Evolutionary conservation across 1,140 invertebrate genomes (phyloP), one percentile per base, ranked within the genome.

Genomic region (Trichonephila inaurata): DNA sequence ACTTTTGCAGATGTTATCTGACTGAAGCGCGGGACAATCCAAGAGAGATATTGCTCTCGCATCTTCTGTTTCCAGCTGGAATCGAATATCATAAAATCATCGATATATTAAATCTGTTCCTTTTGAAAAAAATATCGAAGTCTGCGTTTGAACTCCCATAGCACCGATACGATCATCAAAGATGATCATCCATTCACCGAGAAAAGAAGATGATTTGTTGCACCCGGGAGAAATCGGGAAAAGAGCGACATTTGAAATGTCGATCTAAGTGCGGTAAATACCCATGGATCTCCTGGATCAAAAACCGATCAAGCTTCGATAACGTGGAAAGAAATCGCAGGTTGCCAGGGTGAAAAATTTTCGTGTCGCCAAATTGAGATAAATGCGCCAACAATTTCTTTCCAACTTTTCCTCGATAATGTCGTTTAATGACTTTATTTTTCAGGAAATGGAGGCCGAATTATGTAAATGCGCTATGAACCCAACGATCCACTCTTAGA

Each of bases 81-180:
- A 82, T 91, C 77, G 66, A 51, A 91, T 91, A 62, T 91, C 89
- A 91, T 91, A 91, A 91, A 91, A 83, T 82, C 72, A 82, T 91
- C 89, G 69, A 91, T 91, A 81, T 82, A 91, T 82, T 91, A 64
- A 82, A 91, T 91, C 60, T 44, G 28, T 82, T 91, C 62, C 60
- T 61, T 88, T 88, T 66, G 21, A 24, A 88, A 85, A 51, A 77
- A 33, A 77, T 33, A 77, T 77, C 28, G 77, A 61, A 81, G 72
- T 40, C 28, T 82, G 24, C 58, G 62, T 64, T 77, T 28, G 72
- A 16, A 77, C 14, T 77, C 72, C 28, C 72, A 33, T 40, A 0
- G 72, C 72, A 33, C 6, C 72, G 19, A 60, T 91, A 18, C 24
- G 89, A 61, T 91, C 88, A 77, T 91, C 89, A 33, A 82, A 60